Base-by-base conservation (phyloP, 2,888 invertebrate genomes). In the Polylopha cassiicola region DNA sequence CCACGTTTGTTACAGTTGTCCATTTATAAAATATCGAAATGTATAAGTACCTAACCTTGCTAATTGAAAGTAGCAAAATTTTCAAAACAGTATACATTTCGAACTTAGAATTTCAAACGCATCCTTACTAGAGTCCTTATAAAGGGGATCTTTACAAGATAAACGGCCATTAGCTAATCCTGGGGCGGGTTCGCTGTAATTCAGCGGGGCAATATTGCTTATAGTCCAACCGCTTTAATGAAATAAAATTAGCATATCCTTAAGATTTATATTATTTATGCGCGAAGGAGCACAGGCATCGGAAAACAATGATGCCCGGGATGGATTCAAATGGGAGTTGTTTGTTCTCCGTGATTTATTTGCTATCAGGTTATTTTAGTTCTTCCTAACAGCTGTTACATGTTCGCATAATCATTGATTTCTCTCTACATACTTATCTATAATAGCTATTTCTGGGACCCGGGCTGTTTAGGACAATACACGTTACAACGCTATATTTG, bases 101-200 rank as follows among this genome's bases (percentile, higher is more conserved):
- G n/a, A 24, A 16, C n/a, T 15, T 18, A 13, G 26, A 34, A 75
- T 71, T 73, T 66, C 59, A 54, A 55, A 65, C 68, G 66, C 66
- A 71, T 76, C 67, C 70, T 73, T 39, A 29, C 56, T 57, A 48
- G 55, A 61, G 60, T 62, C 57, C 65, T 65, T 57, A 59, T 56
- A 60, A 56, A 58, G 51, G 62, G 71, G 71, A 73, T 73, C 76
- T 73, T 70, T 75, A 72, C 72, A 81, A 82, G 84, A 85, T 84
- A 84, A 84, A 85, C 77, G 78, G 79, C 80, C 74, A 84, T 85
- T 84, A 84, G 81, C 70, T 84, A 85, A 85, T 81, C 84, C 73
- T 57, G 64, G 75, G 75, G 78, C 72, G 72, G 76, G 48, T 66
- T 63, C 62, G 71, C 74, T 64, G 72, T 82, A 77, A 76, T 66